Evolutionary conservation across 2,113 vertebrate genomes (phyloP).

Genomic region (Pimephales promelas): DNA sequence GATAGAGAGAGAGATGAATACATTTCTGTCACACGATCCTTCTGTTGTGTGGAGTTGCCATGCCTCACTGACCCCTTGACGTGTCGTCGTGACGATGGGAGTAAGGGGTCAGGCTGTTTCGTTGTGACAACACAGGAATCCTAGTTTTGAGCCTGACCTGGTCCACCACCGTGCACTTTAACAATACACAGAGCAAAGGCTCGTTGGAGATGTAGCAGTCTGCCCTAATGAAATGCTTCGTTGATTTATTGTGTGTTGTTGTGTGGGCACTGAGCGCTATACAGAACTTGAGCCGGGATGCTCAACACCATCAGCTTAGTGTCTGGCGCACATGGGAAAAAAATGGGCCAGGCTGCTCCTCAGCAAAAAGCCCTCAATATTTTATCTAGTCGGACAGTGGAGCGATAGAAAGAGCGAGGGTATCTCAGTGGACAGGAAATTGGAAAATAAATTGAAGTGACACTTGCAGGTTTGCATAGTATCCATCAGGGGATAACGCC

Average conservation of each 20-base stretch:
- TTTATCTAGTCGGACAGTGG: constrained; percentile 46
- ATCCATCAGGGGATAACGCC: constrained; percentile 52
- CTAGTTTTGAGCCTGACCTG: constrained; percentile 27
- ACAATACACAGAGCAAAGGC: constrained; percentile 23
- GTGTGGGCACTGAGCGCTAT: background rate
- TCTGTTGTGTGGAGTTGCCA: constrained; percentile 35
- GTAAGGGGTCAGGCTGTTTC: constrained; percentile 45
- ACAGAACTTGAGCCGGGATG: constrained; percentile 22
- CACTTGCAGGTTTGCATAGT: constrained; percentile 68
- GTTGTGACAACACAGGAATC: constrained; percentile 27
- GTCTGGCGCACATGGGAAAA: constrained; percentile 18
- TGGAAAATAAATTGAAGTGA: constrained; percentile 77
- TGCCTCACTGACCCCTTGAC: constrained; percentile 47
- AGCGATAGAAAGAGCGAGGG: constrained; percentile 33
- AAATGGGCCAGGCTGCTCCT: background rate
- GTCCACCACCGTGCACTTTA: constrained; percentile 12
- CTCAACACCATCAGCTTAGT: constrained; percentile 3
- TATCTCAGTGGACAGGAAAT: constrained; percentile 66
- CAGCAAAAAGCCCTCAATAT: constrained; percentile 48
- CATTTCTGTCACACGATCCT: constrained; percentile 44
- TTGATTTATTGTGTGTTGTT: constrained; percentile 48
- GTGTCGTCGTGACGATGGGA: constrained; percentile 36
- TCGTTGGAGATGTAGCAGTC: constrained; percentile 11
- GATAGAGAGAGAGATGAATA: constrained; percentile 16
- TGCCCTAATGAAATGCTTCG: constrained; percentile 44